Base-by-base conservation (phyloP, 2,888 invertebrate genomes). In the Pseudococcus longispinus region DNA sequence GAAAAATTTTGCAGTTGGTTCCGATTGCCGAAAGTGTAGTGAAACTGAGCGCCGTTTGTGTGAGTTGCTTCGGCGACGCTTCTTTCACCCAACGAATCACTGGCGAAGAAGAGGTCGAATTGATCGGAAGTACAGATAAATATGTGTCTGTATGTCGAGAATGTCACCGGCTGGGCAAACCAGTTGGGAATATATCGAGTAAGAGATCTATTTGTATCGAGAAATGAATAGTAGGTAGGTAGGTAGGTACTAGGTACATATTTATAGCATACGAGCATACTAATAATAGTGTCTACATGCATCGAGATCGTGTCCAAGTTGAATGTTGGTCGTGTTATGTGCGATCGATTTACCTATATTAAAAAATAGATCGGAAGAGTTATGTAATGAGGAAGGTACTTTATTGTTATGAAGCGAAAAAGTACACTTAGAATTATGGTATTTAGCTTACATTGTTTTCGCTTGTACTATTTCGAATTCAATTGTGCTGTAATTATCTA, bases 81-180 rank as follows among this genome's bases (percentile, higher is more conserved):
- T 90, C 92, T 6, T 93, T 91, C 89, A 93, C 92, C 5, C 92
- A 92, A 88, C 90, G 92, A 60, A 92, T 90, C 42, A 91, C 91
- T 2, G 88, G 88, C 51, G 92, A 92, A 88, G 91, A 90, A 86
- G 90, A 92, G 92, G 90, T 92, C 84, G 92, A 93, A 89, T 90
- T 93, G 18, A 92, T 93, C 87, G 93, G 92, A 13, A 92, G 92
- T 13, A 90, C 91, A 23, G 92, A 93, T 87, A 92, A 91, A 89
- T 93, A 93, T 89, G 90, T 92, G 90, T 91, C 92, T 2, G 92
- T 92, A 0, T 93, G 93, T 88, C 90, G 93, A 13, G 89, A 89
- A 18, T 93, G 93, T 88, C 91, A 91, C 88, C 88, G 89, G 51
- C 83, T 88, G 8, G 87, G 87, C 26, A 87, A 88, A 42, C 89